Percentiles rank a stretch among this genome's conserved stretches.
These are phyloP conservation scores for Hybognathus amarus DNA, from an alignment of 2,797 vertebrate species.

Conservation along the genomic window DNA sequence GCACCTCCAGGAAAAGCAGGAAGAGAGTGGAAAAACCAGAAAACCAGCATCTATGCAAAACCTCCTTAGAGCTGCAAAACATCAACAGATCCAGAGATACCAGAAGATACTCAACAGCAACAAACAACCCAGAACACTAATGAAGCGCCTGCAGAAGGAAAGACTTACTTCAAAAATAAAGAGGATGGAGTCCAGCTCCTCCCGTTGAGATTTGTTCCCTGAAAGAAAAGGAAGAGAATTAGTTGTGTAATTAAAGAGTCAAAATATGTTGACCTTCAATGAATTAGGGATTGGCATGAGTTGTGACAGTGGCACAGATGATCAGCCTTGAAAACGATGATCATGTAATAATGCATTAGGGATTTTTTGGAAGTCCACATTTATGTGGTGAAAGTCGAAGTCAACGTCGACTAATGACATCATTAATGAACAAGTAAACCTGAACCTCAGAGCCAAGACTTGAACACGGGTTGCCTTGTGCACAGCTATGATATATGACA, in stretches of 20 bases:
- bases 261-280: not conserved
- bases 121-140: not conserved
- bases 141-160: not conserved
- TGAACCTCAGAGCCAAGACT: too few species aligned
- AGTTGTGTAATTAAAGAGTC: not conserved
- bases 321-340: not conserved
- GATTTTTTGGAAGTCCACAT: too few species aligned
- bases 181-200: constrained; percentile 99
- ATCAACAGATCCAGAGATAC: not conserved
- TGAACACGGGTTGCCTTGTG: too few species aligned
- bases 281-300: not conserved
- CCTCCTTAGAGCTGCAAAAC: not conserved
- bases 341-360: too few species aligned
- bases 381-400: too few species aligned
- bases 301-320: not conserved
- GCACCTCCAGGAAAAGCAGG: constrained; percentile 66
- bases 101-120: not conserved
- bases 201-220: constrained; percentile 99
- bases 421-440: too few species aligned
- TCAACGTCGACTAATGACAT: too few species aligned
- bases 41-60: constrained; percentile 1
- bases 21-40: constrained; percentile 56
- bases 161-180: constrained; percentile 99
- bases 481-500: too few species aligned
- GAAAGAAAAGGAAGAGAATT: constrained; percentile 64